Evolutionary conservation across 2,797 vertebrate species (phyloP), one percentile per base, ranked within the genome.

Genomic region (Chrosomus eos): DNA sequence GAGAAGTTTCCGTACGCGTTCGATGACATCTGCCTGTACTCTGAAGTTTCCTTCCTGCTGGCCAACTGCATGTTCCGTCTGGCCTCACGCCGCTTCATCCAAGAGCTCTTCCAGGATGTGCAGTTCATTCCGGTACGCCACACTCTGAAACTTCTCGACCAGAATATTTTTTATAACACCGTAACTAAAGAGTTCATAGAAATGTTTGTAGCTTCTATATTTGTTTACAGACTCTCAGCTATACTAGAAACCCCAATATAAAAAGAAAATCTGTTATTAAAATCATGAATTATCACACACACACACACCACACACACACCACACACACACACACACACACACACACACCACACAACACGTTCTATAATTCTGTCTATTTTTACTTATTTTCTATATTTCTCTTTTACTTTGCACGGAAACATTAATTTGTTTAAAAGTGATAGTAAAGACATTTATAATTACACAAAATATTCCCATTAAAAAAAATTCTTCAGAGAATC

Each of bases 21-120:
- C 80, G 96, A 97, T 79, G 96, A 97, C 79, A 96, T 96, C 75
- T 97, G 96, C 90, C 95, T 97, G 87, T 97, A 97, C 87, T 97
- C 96, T 16, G 96, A 97, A 91, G 96, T 97, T 67, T 97, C 96
- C 79, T 94, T 95, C 89, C 90, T 97, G 91, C 87, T 97, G 89
- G 94, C 96, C 66, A 94, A 95, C 88, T 96, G 96, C 91, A 95
- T 95, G 3, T 97, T 97, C 91, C 94, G 96, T 75, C 94, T 97
- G 81, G 93, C 93, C 0, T 96, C 95, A 33, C 94, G 96, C 68
- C 95, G 96, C 84, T 97, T 97, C 90, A 96, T 97, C 91, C 96
- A 97, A 90, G 96, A 97, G 68, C 93, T 97, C 1, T 97, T 97
- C 92, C 96, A 97, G 81, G 96, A 97, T 87, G 96, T 96, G 74